A percentile compares a stretch with the other conserved stretches of the same genome.
phyloP scores from a whole-genome alignment of 30 jellyfish, hydroid and myxozoan genomes.

The Mastigias papua region DNA sequence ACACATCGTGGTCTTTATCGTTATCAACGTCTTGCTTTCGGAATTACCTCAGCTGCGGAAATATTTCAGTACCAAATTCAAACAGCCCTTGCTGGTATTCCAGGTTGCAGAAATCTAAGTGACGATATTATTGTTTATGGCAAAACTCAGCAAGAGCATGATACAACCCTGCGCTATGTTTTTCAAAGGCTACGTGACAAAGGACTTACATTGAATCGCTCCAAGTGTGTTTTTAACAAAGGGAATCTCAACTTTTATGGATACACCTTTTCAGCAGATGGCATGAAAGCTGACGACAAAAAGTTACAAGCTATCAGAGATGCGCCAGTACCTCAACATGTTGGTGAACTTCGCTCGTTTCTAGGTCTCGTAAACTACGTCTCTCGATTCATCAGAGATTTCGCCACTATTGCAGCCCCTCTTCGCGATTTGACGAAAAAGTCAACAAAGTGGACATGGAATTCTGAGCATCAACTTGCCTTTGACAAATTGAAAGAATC shows the following conservation, averaged over 20 bases:
- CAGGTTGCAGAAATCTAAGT: constrained; percentile 1
- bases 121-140: constrained; percentile 44
- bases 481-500: constrained; percentile 13
- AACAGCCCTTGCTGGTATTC: neutral
- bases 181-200: neutral
- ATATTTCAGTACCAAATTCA: constrained; percentile 32
- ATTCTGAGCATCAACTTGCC: constrained; percentile 13
- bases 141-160: constrained; percentile 27
- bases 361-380: constrained; percentile 30
- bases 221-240: neutral
- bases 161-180: neutral
- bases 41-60: constrained; percentile 46
- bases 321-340: constrained; percentile 19
- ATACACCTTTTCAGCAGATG: constrained; percentile 7
- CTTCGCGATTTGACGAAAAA: constrained; percentile 25
- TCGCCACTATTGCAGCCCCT: constrained; percentile 45
- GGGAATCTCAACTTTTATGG: neutral
- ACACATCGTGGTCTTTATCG: constrained; percentile 61
- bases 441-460: constrained; percentile 2
- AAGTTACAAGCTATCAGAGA: neutral
- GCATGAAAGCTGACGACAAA: constrained; percentile 11
- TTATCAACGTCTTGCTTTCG: constrained; percentile 21
- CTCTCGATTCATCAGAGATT: constrained; percentile 12
- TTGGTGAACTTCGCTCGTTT: constrained; percentile 26
- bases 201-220: neutral